A percentile compares a stretch with the other conserved stretches of the same genome.
These are phyloP conservation scores for Neosalanx taihuensis DNA, from an alignment of 2,797 vertebrate species.

Conservation along the genomic window DNA sequence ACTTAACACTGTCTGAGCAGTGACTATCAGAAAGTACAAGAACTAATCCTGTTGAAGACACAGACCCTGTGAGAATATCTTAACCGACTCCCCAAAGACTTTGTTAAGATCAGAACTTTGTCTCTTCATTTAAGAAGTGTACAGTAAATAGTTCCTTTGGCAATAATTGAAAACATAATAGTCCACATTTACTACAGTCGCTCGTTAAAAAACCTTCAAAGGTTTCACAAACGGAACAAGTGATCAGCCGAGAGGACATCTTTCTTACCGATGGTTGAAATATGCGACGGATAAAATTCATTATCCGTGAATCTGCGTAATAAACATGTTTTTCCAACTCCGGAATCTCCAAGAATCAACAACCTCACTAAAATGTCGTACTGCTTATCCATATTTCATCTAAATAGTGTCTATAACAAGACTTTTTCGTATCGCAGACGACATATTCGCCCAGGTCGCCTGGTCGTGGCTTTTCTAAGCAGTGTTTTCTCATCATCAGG, in stretches of 20 bases:
- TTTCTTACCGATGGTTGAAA: slow-evolving; percentile 94
- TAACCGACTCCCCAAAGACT: no score
- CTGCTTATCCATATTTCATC: slow-evolving; percentile 85
- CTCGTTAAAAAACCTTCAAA: background rate
- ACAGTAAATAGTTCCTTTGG: background rate
- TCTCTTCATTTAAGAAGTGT: no score
- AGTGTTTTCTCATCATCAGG: background rate
- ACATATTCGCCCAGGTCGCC: background rate
- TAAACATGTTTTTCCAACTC: slow-evolving; percentile 93
- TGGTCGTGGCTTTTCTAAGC: background rate
- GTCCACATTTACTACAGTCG: background rate
- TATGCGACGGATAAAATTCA: slow-evolving; percentile 88
- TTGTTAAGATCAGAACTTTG: no score
- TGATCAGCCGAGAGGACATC: background rate
- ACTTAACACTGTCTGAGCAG: no score
- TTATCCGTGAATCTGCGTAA: slow-evolving; percentile 90
- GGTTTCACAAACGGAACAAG: background rate
- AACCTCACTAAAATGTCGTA: slow-evolving; percentile 91
- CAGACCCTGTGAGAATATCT: no score
- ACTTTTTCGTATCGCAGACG: background rate
- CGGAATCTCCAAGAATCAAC: slow-evolving; percentile 89
- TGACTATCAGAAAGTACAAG: no score
- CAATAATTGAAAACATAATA: background rate
- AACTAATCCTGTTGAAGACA: no score
- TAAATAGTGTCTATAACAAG: background rate